Base-by-base conservation (phyloP, 2,888 invertebrate species). In the Drosophila antonietae region DNA sequence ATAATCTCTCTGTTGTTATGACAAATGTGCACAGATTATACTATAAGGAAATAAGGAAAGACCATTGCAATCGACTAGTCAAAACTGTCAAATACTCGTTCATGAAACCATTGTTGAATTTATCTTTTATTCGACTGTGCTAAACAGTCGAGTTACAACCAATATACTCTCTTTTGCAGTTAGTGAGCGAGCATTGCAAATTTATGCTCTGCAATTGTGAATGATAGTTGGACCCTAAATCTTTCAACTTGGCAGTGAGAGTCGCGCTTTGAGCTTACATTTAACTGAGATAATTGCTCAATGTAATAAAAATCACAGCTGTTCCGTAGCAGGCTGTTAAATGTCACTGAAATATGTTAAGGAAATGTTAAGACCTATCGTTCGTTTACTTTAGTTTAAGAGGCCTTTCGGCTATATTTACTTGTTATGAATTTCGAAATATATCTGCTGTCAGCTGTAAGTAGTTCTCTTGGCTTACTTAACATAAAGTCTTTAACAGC, bases 1-100 rank as follows among this genome's bases (percentile, higher is more conserved):
- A 49, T 51, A 37, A 57, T 57, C 43, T 52, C 43, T 52, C 14
- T 31, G 20, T 2, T n/a, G 37, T 39, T 37, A 37, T 53, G 37
- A 53, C 37, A 53, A 37, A 53, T 35, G 15, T 20, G 37, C 35
- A 5, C 37, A 23, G 10, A 10, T 37, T 15, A 3, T 47, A 15
- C 7, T 28, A 10, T 0, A 47, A 33, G 31, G 6, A 28, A 51
- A 51, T 1, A 18, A 33, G 33, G 28, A 28, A 15, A 9, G 47
- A 28, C 7, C 9, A 47, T 8, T 14, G 5, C 5, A 10, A 10
- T n/a, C 18, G 49, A 33, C 12, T 10, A 6, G 49, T n/a, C 5
- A 10, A n/a, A 5, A 6, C 31, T 18, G n/a, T 2, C 31, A 6
- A 33, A 49, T 49, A 6, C 49, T n/a, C 31, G 49, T 0, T 18